phyloP scores from a whole-genome alignment of 1,140 invertebrate genomes.

The Limonius californicus region DNA sequence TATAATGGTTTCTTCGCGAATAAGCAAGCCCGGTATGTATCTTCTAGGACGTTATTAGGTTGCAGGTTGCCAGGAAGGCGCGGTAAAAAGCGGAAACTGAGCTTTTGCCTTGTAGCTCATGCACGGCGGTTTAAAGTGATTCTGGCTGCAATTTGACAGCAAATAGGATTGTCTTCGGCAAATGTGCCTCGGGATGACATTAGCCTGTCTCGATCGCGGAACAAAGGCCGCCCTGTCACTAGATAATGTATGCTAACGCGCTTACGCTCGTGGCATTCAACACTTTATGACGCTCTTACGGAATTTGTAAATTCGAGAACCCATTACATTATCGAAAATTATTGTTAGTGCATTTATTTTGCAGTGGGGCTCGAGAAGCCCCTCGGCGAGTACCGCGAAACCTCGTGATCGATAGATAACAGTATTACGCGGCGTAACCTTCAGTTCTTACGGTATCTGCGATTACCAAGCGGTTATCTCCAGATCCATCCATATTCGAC shows the following conservation, averaged over 20 bases:
- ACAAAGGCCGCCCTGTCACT: slow-evolving; percentile 44
- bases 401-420: neutral
- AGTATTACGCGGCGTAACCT: neutral
- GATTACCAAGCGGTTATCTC: slow-evolving; percentile 18
- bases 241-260: slow-evolving; percentile 44
- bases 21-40: too few species aligned
- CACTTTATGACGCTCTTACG: slow-evolving; percentile 39
- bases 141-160: slow-evolving; percentile 16
- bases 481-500: slow-evolving; percentile 41
- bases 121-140: slow-evolving; percentile 7
- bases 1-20: too few species aligned
- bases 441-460: neutral
- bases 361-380: neutral
- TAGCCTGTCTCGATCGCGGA: slow-evolving; percentile 43
- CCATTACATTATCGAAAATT: slow-evolving; percentile 30
- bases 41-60: too few species aligned
- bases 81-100: too few species aligned
- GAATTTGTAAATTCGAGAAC: slow-evolving; percentile 37
- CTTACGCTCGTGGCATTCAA: slow-evolving; percentile 40
- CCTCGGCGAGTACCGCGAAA: neutral
- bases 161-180: slow-evolving; percentile 30
- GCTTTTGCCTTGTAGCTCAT: too few species aligned
- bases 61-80: too few species aligned
- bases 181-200: slow-evolving; percentile 44
- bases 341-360: slow-evolving; percentile 21